Evolutionary conservation across 2,888 invertebrate species (phyloP).

Genomic region (Dendrolimus pini): DNA sequence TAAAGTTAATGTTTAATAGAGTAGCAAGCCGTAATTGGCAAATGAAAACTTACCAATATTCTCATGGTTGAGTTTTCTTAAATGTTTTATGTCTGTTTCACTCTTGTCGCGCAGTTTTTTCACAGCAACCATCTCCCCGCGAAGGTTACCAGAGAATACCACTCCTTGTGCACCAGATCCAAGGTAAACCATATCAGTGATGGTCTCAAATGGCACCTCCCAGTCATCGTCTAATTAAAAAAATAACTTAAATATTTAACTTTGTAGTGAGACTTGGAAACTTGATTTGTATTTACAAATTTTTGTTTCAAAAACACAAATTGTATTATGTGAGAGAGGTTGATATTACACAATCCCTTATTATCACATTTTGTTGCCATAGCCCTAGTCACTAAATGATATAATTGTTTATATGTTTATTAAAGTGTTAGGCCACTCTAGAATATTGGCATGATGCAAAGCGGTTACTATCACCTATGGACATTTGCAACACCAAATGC

Average conservation of each 20-base stretch:
- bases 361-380: constrained; percentile 1
- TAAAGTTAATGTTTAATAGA: no score
- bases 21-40: no score
- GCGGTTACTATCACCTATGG: no score
- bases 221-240: constrained; percentile 82
- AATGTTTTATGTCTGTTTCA: constrained; percentile 95
- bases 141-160: constrained; percentile 91
- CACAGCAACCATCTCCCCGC: constrained; percentile 92
- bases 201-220: constrained; percentile 96
- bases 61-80: constrained; percentile 94
- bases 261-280: no score
- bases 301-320: background rate
- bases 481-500: no score
- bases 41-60: constrained; percentile 79
- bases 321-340: background rate
- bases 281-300: no score
- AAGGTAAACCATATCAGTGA: constrained; percentile 91
- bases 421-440: no score
- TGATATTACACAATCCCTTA: constrained; percentile 3
- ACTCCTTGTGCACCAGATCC: constrained; percentile 98
- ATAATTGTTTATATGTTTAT: background rate
- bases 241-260: constrained; percentile 9
- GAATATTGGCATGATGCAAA: no score
- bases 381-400: background rate
- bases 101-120: constrained; percentile 95